Evolutionary conservation across 2,797 vertebrate genomes (phyloP), one percentile per base, ranked within the genome.

Genomic region (Melanotaenia pygmaea): DNA sequence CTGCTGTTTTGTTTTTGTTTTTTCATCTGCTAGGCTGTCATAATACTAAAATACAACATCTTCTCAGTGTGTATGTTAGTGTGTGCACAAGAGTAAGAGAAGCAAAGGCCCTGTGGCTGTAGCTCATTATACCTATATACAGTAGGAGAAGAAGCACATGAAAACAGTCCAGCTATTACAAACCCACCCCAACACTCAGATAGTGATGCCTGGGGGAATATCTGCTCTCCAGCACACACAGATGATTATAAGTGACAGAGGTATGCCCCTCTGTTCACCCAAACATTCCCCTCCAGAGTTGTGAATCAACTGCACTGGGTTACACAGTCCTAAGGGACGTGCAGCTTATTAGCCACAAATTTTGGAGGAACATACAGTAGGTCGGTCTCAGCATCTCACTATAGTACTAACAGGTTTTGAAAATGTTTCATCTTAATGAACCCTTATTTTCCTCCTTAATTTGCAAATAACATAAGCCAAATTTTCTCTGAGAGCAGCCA

Each of bases 71-170:
- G 66, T 65, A 51, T 54, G 57, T 70, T 24, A 53, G 13, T 62
- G 54, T 47, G 24, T 58, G 62, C 9, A 47, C 40, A 60, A 72
- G 16, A 26, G 40, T 71, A 61, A 51, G 45, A 51, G 67, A 80
- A 67, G 77, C 53, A 56, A 34, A 26, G 69, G 63, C 70, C 82
- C 87, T 10, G 83, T 79, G 76, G 81, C 81, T 70, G 75, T 64
- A 83, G 82, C 80, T 90, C 83, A 83, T 92, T 92, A 92, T 88
- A 88, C 77, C 82, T 69, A 73, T 77, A 85, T 11, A 35, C 40
- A 83, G 75, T 86, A 69, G 70, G 67, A 54, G 70, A 37, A 62
- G 59, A 88, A 67, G 32, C 50, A 71, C 26, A 69, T 80, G 50
- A 78, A 66, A 83, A 20, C 70, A 24, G n/a, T 54, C 54, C 71